Evolutionary conservation across 2,797 vertebrate species (phyloP).

Genomic region (Sebastiscus albofasciatus): DNA sequence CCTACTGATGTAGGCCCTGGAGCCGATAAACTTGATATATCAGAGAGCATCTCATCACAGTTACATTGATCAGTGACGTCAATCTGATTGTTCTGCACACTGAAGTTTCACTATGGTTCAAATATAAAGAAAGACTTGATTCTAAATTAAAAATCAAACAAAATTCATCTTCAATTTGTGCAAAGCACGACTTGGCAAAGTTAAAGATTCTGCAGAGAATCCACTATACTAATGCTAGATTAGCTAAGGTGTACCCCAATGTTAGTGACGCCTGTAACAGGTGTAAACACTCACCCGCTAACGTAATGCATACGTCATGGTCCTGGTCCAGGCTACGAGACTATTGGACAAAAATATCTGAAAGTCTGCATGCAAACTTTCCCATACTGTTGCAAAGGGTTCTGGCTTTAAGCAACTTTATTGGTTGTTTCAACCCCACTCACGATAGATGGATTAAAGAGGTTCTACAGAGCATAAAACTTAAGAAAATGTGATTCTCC

Average conservation of each 20-base stretch:
- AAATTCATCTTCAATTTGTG: not conserved
- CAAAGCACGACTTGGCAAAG: not conserved
- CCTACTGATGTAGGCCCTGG: constrained; percentile 9
- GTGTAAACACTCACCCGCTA: not conserved
- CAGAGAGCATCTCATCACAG: not conserved
- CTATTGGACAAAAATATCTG: not conserved
- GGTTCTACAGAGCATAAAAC: not conserved
- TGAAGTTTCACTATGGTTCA: rapidly evolving
- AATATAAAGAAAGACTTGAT: not conserved
- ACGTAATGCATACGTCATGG: rapidly evolving
- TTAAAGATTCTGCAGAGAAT: not conserved
- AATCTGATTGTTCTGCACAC: not conserved
- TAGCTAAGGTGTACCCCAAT: not conserved
- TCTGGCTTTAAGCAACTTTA: not conserved
- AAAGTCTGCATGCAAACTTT: not conserved
- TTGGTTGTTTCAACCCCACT: not conserved
- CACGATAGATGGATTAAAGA: not conserved
- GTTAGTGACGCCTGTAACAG: not conserved
- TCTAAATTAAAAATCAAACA: not conserved
- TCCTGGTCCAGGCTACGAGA: not conserved
- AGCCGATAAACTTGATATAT: not conserved
- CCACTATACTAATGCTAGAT: not conserved
- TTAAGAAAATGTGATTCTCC: not conserved
- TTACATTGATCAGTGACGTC: not conserved
- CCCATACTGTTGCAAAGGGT: not conserved